phyloP scores from a whole-genome alignment of 1,140 invertebrate genomes.

The Drosophila virilis region DNA sequence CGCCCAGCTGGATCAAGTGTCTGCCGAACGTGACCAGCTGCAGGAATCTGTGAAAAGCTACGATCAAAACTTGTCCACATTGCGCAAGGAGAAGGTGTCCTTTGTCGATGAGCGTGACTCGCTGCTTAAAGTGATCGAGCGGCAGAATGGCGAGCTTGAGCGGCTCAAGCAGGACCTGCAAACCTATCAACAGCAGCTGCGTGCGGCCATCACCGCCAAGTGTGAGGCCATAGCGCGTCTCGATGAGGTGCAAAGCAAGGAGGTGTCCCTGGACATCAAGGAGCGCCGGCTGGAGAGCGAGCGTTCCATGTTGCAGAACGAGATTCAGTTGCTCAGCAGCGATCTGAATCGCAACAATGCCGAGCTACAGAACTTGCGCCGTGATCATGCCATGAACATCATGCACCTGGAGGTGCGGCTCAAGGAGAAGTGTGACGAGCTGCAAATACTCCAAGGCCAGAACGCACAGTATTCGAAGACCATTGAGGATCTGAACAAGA shows the following conservation, averaged over 20 bases:
- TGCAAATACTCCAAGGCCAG: slow-evolving; percentile 88
- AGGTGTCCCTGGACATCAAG: slow-evolving; percentile 91
- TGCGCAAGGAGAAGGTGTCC: slow-evolving; percentile 87
- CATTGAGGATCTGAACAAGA: slow-evolving; percentile 88
- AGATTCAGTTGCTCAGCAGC: slow-evolving; percentile 90
- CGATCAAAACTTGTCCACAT: slow-evolving; percentile 85
- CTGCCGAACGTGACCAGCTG: slow-evolving; percentile 87
- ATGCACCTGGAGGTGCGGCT: slow-evolving; percentile 91
- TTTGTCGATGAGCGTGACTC: slow-evolving; percentile 90
- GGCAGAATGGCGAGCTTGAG: slow-evolving; percentile 89
- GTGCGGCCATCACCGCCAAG: slow-evolving; percentile 89
- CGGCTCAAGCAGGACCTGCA: slow-evolving; percentile 87
- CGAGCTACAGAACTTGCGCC: slow-evolving; percentile 90
- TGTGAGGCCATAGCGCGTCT: slow-evolving; percentile 92
- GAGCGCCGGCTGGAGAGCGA: slow-evolving; percentile 94
- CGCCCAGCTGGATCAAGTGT: slow-evolving; percentile 86
- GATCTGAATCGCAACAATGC: slow-evolving; percentile 90
- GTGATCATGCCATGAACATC: slow-evolving; percentile 89
- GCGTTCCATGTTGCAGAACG: slow-evolving; percentile 89
- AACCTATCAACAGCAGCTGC: slow-evolving; percentile 88
- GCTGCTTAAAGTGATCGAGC: slow-evolving; percentile 88
- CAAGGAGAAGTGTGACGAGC: slow-evolving; percentile 91
- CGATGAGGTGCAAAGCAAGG: slow-evolving; percentile 92
- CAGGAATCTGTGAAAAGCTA: slow-evolving; percentile 86
- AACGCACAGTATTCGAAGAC: slow-evolving; percentile 87